These are phyloP conservation scores for Drosophila formosana DNA, from an alignment of 2,888 invertebrate genomes.

Conservation along the genomic window DNA sequence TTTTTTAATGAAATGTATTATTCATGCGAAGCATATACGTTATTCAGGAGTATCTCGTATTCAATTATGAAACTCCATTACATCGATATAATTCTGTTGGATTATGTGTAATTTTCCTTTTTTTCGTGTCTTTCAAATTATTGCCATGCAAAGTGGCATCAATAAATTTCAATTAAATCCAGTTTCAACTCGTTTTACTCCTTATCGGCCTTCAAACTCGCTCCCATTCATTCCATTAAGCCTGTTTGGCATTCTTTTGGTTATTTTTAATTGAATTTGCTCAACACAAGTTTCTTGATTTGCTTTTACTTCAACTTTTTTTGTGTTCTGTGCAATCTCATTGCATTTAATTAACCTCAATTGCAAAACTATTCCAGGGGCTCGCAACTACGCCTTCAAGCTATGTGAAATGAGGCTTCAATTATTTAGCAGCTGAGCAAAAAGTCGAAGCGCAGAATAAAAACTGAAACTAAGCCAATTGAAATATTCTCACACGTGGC, in stretches of 20 bases:
- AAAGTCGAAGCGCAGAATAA: constrained; percentile 6
- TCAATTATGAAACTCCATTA: background rate
- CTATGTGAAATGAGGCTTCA: constrained; percentile 27
- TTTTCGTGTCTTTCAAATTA: background rate
- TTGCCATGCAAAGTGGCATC: constrained; percentile 23
- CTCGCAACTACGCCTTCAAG: background rate
- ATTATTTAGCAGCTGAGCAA: constrained; percentile 50
- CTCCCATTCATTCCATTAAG: background rate
- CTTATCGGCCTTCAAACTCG: background rate
- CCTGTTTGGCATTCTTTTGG: constrained; percentile 18
- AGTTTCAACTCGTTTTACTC: background rate
- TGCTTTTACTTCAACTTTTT: constrained; percentile 7
- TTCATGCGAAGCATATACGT: background rate
- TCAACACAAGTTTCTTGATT: constrained; percentile 9
- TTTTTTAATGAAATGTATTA: background rate
- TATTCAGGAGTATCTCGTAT: background rate
- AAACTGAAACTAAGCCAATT: constrained; percentile 61
- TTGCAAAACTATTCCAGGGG: constrained; percentile 19
- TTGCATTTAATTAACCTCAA: constrained; percentile 48
- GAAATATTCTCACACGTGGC: constrained; percentile 66
- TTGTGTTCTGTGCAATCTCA: constrained; percentile 18
- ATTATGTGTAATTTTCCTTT: background rate
- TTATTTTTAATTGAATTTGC: constrained; percentile 37
- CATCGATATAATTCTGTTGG: background rate
- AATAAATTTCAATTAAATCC: constrained; percentile 42